phyloP scores from a whole-genome alignment of 2,888 invertebrate species.

The Loripinus fragilis region DNA sequence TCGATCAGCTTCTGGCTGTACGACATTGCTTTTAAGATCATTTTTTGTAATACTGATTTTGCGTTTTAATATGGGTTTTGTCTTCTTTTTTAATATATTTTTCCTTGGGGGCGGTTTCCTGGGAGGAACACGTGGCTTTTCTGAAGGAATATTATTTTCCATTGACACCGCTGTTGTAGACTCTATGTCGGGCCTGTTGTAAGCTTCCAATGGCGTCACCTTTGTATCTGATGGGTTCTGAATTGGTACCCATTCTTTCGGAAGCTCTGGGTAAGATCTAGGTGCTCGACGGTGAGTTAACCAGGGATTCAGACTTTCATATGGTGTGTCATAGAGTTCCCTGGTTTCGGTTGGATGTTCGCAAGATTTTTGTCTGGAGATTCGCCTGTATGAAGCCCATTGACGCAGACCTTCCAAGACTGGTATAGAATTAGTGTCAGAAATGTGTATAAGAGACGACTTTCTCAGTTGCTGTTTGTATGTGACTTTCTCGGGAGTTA shows the following conservation, averaged over 20 bases:
- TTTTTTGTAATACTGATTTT: not conserved
- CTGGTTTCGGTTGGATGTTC: not conserved
- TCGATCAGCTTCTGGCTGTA: not conserved
- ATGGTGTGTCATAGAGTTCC: not conserved
- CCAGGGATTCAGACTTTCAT: not conserved
- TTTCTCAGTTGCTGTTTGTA: not conserved
- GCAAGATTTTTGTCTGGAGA: not conserved
- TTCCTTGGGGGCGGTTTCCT: not conserved
- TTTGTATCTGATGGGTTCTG: not conserved
- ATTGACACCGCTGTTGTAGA: not conserved
- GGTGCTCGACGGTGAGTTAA: not conserved
- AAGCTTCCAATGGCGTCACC: not conserved
- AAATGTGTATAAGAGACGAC: not conserved
- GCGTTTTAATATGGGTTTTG: not conserved
- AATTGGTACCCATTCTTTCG: not conserved
- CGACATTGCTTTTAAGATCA: not conserved
- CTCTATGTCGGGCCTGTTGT: not conserved
- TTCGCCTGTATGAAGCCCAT: conserved; percentile 8
- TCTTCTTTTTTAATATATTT: not conserved
- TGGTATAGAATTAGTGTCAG: conserved; percentile 2
- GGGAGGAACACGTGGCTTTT: not conserved
- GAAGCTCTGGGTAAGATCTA: not conserved
- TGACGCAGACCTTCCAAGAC: not conserved
- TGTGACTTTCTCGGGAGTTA: not conserved
- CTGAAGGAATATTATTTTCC: not conserved